Evolutionary conservation across 2,113 vertebrate species (phyloP).

Genomic region (Dromaius novaehollandiae): DNA sequence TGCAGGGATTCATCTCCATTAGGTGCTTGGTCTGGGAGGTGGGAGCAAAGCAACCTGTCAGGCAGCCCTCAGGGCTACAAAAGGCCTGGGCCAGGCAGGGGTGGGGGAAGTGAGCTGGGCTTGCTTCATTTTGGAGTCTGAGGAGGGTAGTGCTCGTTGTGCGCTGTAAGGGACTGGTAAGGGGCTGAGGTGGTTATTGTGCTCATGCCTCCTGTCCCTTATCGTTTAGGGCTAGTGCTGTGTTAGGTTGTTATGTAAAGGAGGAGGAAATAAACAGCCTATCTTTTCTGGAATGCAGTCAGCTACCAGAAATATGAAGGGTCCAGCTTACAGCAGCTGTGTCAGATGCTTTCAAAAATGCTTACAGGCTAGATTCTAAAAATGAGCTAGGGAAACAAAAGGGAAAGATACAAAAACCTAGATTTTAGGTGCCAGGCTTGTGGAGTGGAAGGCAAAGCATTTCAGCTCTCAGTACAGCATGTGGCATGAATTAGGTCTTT

Average conservation of each 20-base stretch:
- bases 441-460: neutral
- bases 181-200: neutral
- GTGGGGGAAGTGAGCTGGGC: rapidly evolving
- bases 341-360: neutral
- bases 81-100: neutral
- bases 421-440: neutral
- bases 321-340: neutral
- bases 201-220: neutral
- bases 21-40: neutral
- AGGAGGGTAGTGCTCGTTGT: neutral
- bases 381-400: neutral
- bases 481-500: neutral
- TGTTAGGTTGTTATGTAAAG: neutral
- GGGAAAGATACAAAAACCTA: neutral
- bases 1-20: neutral
- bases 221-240: rapidly evolving
- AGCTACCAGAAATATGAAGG: neutral
- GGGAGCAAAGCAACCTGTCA: neutral
- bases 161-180: neutral
- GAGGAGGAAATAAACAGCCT: neutral
- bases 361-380: neutral
- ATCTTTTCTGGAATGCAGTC: neutral
- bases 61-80: neutral
- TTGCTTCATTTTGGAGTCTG: neutral
- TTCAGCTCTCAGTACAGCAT: neutral